Conservation (phyloP, 1,140 invertebrate species). For the Ruditapes philippinarum region DNA sequence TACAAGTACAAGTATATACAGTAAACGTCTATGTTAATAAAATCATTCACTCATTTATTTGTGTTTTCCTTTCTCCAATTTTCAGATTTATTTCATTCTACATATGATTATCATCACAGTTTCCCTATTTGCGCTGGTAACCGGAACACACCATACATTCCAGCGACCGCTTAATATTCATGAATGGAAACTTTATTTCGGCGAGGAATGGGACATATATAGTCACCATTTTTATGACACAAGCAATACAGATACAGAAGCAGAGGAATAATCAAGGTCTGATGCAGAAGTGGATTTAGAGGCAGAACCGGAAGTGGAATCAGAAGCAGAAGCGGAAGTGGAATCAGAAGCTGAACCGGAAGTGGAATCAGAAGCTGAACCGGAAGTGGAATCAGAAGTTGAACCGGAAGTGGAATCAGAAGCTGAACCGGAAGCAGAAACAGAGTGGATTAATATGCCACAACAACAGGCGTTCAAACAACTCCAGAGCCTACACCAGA, state of each 20-base stretch:
- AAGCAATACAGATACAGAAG: no score
- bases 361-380: neutral
- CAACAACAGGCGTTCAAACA: neutral
- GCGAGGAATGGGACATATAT: slow-evolving; percentile 35
- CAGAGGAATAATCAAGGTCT: no score
- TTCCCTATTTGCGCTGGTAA: slow-evolving; percentile 45
- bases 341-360: neutral
- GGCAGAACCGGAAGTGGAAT: no score
- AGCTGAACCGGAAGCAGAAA: slow-evolving; percentile 75
- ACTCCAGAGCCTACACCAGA: neutral
- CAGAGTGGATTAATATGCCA: slow-evolving; percentile 76
- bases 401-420: slow-evolving; percentile 67
- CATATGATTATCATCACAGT: neutral
- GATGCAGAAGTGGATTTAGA: neutral
- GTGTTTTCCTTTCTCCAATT: no score
- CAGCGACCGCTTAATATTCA: slow-evolving; percentile 27
- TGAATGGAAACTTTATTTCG: slow-evolving; percentile 52
- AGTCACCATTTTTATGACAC: slow-evolving; percentile 26
- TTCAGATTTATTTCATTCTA: slow-evolving; percentile 45
- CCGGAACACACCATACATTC: slow-evolving; percentile 43
- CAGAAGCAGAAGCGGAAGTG: no score
- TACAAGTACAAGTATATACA: no score
- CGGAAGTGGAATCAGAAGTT: neutral
- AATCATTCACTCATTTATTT: no score
- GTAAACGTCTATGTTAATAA: no score